Evolutionary conservation across 1,140 invertebrate genomes (phyloP).

Genomic region (Akabosia matsudoensis): DNA sequence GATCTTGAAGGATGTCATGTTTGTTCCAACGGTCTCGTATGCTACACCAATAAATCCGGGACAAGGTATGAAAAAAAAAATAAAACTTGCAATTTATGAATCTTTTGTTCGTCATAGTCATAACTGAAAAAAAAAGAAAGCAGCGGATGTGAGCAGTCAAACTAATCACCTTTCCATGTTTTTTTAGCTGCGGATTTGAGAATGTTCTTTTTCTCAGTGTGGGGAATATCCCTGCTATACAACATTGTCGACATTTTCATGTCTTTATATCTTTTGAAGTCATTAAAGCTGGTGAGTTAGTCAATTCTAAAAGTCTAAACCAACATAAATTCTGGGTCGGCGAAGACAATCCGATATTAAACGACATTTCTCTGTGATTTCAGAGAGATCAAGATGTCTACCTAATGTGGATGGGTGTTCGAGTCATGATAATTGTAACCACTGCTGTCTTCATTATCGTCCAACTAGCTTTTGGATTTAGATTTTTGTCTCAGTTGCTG

Average conservation of each 20-base stretch:
- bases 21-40: background rate
- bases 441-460: conserved; percentile 10
- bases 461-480: background rate
- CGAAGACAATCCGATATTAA: background rate
- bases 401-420: conserved; percentile 5
- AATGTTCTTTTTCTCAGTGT: conserved; percentile 19
- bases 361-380: too few species aligned
- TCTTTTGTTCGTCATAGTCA: background rate
- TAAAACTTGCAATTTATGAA: background rate
- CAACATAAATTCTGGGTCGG: too few species aligned
- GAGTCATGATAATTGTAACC: background rate
- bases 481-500: background rate
- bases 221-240: conserved; percentile 15
- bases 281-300: background rate
- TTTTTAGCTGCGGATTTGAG: conserved; percentile 10
- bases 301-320: background rate
- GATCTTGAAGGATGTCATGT: conserved; percentile 12
- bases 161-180: background rate
- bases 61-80: background rate
- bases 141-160: background rate
- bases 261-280: conserved; percentile 8
- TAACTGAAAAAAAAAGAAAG: background rate
- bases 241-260: conserved; percentile 18
- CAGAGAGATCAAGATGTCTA: background rate
- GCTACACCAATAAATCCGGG: conserved; percentile 16